Conservation (phyloP, 2,113 vertebrate species). For the Edolisoma coerulescens region DNA sequence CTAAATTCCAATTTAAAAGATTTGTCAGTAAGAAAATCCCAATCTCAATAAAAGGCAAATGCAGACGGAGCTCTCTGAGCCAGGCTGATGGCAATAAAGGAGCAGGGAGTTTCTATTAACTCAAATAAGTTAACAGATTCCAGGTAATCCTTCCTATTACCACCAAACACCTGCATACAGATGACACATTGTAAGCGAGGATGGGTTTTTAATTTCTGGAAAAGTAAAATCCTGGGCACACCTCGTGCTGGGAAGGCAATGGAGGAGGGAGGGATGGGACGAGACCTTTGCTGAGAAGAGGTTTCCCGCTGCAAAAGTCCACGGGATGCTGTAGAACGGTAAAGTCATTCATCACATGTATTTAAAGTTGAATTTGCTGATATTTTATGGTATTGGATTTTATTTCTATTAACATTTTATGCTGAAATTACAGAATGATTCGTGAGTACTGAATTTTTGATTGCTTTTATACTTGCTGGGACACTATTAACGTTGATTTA, state of each 20-base stretch:
- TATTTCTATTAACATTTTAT: conserved; percentile 90
- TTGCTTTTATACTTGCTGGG: conserved; percentile 86
- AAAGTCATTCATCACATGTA: conserved; percentile 76
- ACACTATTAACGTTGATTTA: conserved; percentile 88
- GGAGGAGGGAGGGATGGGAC: not conserved
- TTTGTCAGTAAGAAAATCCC: conserved; percentile 30
- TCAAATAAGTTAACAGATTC: not conserved
- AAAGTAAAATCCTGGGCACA: not conserved
- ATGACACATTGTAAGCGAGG: not conserved
- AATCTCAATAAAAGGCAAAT: not conserved
- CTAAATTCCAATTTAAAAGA: conserved; percentile 40
- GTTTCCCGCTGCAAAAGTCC: conserved; percentile 17
- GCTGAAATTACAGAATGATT: conserved; percentile 88
- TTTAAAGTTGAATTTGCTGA: conserved; percentile 85
- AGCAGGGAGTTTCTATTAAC: not conserved
- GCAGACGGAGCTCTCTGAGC: not conserved
- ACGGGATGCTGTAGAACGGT: conserved; percentile 34
- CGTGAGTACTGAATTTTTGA: conserved; percentile 88
- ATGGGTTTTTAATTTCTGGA: not conserved
- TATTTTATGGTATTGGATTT: conserved; percentile 86
- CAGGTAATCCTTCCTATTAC: not conserved
- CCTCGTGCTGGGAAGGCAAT: not conserved
- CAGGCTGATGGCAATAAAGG: not conserved
- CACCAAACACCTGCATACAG: not conserved
- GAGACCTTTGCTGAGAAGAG: conserved; percentile 2